phyloP scores from a whole-genome alignment of 1,140 invertebrate species.

The Hyphantria cunea region DNA sequence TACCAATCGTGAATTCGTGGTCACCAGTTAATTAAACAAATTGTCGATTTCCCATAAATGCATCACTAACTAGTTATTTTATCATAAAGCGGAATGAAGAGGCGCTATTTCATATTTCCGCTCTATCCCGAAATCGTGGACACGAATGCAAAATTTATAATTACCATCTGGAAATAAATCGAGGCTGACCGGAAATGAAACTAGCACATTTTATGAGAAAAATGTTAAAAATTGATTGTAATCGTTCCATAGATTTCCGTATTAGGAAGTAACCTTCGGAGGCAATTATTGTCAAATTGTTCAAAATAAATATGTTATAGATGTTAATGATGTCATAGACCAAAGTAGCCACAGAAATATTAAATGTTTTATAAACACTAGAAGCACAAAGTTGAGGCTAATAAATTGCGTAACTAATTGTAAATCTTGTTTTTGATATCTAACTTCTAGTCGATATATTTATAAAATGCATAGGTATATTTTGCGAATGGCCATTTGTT shows the following conservation, averaged over 20 bases:
- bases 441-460: too few relatives aligned
- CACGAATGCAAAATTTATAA: conserved; percentile 11
- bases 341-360: too few relatives aligned
- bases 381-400: too few relatives aligned
- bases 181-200: conserved; percentile 10
- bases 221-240: conserved; percentile 6
- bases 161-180: conserved; percentile 9
- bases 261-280: conserved; percentile 7
- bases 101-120: background rate
- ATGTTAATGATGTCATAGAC: too few relatives aligned
- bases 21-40: conserved; percentile 2
- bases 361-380: too few relatives aligned
- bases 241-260: conserved; percentile 1
- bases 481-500: too few relatives aligned
- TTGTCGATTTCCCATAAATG: background rate
- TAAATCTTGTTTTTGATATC: too few relatives aligned
- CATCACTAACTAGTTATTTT: background rate
- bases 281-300: conserved; percentile 7
- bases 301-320: background rate
- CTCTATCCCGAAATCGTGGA: conserved; percentile 8
- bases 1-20: background rate
- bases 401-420: too few relatives aligned
- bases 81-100: background rate
- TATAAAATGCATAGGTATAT: too few relatives aligned
- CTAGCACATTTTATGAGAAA: conserved; percentile 6